phyloP scores from a whole-genome alignment of 2,113 vertebrate species.

The Corythaeola cristata region DNA sequence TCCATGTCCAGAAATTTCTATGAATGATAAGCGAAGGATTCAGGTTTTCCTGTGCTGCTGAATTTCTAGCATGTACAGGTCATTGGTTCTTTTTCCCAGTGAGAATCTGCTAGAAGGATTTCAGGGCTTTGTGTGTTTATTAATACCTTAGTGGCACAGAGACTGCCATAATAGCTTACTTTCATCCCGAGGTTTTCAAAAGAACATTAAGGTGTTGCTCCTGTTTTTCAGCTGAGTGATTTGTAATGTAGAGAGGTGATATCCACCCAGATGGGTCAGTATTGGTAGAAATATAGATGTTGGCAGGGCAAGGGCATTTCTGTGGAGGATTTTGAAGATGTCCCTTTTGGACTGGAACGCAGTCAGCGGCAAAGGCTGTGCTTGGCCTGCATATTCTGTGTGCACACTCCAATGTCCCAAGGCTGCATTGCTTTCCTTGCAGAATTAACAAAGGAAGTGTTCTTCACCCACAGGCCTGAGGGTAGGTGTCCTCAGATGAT shows the following conservation, averaged over 20 bases:
- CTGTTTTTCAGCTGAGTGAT: background rate
- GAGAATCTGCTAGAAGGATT: background rate
- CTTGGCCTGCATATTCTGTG: background rate
- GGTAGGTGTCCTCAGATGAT: slow-evolving; percentile 2
- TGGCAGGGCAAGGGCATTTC: background rate
- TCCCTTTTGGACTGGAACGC: background rate
- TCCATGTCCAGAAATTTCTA: background rate
- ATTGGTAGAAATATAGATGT: background rate
- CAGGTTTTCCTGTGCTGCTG: background rate
- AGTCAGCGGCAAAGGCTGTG: background rate
- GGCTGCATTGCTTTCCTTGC: slow-evolving; percentile 15
- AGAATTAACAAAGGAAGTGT: slow-evolving; percentile 22
- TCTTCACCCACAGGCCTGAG: background rate
- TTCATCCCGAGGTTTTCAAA: slow-evolving; percentile 10
- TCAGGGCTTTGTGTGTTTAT: slow-evolving; percentile 9
- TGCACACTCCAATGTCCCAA: background rate
- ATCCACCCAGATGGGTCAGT: background rate
- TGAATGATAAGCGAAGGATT: background rate
- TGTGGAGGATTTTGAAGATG: background rate
- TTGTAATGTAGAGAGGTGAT: background rate
- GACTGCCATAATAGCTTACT: background rate
- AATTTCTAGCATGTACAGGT: background rate
- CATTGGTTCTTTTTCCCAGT: background rate
- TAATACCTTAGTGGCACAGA: slow-evolving; percentile 1
- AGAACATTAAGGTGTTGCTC: background rate